Evolutionary conservation across 2,888 invertebrate genomes (phyloP), one percentile per base, ranked within the genome.

Genomic region (Cartodere bifasciata): DNA sequence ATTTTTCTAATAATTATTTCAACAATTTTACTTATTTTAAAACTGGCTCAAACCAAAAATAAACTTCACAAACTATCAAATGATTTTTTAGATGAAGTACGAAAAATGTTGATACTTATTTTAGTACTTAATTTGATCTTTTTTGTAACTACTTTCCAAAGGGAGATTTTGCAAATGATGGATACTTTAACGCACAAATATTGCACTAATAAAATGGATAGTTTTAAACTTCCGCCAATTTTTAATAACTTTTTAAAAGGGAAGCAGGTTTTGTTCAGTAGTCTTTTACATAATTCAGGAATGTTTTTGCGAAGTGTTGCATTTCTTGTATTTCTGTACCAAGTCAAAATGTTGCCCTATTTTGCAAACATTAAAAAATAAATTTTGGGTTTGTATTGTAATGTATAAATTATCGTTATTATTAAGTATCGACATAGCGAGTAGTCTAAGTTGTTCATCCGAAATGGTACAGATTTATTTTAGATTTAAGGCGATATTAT

Each of bases 261-360:
- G 28, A 31, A 33, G 5, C 39, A 36, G 30, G 42, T 39, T 31
- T 42, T 47, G 20, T 47, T 48, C 35, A 42, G 49, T 14, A 39
- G 47, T n/a, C 52, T 56, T 47, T 34, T 51, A 16, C 50, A 55
- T 45, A 55, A 56, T 36, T 39, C 42, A 29, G 44, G 49, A n/a
- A 38, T 40, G 29, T 38, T 39, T 13, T 31, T 52, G 17, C 43
- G 56, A 34, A 45, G 44, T 23, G 16, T 49, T n/a, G 26, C 33
- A 50, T 16, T 49, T 40, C 32, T 36, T 49, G 22, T 44, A 33
- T 31, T 21, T 47, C 23, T 28, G 52, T 23, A 50, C 52, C 17
- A 50, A 50, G 30, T 50, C 53, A 29, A 42, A 36, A 34, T 30
- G 38, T 35, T n/a, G n/a, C n/a, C n/a, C n/a, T n/a, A n/a, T n/a